Conservation (phyloP, 2,797 vertebrate genomes). For the Hybognathus amarus region DNA sequence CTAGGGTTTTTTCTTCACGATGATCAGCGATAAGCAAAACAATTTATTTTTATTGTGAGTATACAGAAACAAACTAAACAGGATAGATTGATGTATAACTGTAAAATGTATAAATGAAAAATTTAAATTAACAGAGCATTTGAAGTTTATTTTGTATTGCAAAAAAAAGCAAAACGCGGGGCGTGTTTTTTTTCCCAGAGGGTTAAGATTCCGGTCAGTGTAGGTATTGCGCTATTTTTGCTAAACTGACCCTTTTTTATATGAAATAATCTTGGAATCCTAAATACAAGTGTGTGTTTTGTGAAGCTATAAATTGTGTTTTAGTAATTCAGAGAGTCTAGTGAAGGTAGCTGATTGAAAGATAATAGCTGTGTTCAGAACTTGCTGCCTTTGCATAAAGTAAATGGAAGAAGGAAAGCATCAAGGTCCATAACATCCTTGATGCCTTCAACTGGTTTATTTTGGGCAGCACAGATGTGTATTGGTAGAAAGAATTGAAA, state of each 20-base stretch:
- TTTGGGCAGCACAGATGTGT: not conserved
- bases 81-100: no score
- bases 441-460: not conserved
- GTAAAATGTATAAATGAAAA: no score
- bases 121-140: no score
- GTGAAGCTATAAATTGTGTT: not conserved
- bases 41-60: no score
- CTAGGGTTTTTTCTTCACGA: no score
- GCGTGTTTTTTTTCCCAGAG: no score
- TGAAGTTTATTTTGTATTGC: no score
- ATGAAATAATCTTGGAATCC: not conserved
- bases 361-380: slow-evolving; percentile 10
- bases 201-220: not conserved
- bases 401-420: not conserved
- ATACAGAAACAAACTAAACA: no score
- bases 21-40: no score
- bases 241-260: not conserved
- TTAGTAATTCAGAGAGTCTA: not conserved
- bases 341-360: not conserved
- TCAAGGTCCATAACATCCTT: no score
- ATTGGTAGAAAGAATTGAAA: not conserved
- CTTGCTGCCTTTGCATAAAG: not conserved
- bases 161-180: no score
- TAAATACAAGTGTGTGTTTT: not conserved
- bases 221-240: not conserved